Evolutionary conservation across 2,113 vertebrate genomes (phyloP), one percentile per base, ranked within the genome.

Genomic region (Motacilla tschutschensis): DNA sequence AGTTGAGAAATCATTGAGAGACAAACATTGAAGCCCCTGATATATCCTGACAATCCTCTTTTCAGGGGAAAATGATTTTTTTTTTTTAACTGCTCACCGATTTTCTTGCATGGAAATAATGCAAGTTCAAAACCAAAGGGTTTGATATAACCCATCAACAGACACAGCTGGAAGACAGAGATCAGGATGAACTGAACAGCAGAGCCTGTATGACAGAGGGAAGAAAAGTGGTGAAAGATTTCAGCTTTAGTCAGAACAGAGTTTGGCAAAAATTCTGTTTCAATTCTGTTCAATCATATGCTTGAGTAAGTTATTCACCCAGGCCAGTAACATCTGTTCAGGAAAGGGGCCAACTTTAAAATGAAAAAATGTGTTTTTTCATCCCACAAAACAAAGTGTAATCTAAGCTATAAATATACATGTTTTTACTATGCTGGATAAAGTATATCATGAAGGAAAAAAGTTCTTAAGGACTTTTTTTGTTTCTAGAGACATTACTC

Each of bases 321-420:
- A 88, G 88, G 79, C 94, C 93, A 95, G 72, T 88, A 94, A 94
- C 93, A 91, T 93, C 92, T 94, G 90, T 83, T 93, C 84, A 88
- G 94, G 92, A 93, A 91, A 88, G 76, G 46, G 62, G 88, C 94
- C 94, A 94, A 87, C n/a, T 90, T 85, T 58, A 90, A 94, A 94
- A 33, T 33, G 33, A 33, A 33, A 33, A 33, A 33, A 94, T 69
- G 87, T 90, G 76, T 41, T 91, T 95, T 93, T 93, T 93, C 88
- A 78, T 91, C 82, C 60, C 54, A 85, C 82, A 88, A 92, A 94
- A 91, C 90, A 93, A 91, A 94, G 69, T 6, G 2, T 90, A 92
- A 94, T 92, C 90, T 94, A 83, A 83, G 87, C 93, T 93, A 91
- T 94, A 94, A 94, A 95, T 93, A 93, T 41, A 87, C 57, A 33